phyloP scores from a whole-genome alignment of 1,140 invertebrate genomes.

The Drosophila nigrodunni region DNA sequence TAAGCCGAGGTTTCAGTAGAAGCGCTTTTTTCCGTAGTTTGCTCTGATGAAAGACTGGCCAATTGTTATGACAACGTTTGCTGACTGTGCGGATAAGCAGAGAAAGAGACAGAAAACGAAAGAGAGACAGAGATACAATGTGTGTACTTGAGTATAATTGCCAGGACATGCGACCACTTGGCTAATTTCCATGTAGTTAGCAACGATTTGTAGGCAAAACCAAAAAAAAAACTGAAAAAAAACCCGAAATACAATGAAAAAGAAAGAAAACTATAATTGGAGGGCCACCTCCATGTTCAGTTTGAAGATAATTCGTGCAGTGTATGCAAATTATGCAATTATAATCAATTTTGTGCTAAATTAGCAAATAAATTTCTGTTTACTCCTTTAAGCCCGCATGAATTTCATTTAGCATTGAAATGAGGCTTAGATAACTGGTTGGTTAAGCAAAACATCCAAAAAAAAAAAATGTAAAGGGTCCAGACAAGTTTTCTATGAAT shows the following conservation, averaged over 20 bases:
- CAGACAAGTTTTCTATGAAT: conserved; percentile 32
- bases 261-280: conserved; percentile 7
- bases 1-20: too few relatives aligned
- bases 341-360: conserved; percentile 63
- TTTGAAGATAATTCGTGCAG: conserved; percentile 44
- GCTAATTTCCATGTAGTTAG: conserved; percentile 53
- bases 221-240: background rate
- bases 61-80: conserved; percentile 36
- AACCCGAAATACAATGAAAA: background rate
- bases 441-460: conserved; percentile 1
- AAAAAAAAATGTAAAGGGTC: background rate
- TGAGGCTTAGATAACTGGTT: background rate
- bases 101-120: conserved; percentile 6
- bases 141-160: conserved; percentile 22
- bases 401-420: conserved; percentile 13
- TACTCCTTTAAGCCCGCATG: too few relatives aligned
- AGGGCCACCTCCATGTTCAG: background rate
- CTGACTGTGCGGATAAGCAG: conserved; percentile 30
- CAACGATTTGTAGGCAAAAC: conserved; percentile 6
- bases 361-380: conserved; percentile 58
- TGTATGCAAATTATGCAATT: conserved; percentile 67
- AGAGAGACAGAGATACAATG: background rate
- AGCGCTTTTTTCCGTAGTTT: background rate
- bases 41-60: conserved; percentile 12
- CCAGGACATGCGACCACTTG: conserved; percentile 48